Evolutionary conservation across 2,113 vertebrate genomes (phyloP), one percentile per base, ranked within the genome.

Genomic region (Serilophus lunatus): DNA sequence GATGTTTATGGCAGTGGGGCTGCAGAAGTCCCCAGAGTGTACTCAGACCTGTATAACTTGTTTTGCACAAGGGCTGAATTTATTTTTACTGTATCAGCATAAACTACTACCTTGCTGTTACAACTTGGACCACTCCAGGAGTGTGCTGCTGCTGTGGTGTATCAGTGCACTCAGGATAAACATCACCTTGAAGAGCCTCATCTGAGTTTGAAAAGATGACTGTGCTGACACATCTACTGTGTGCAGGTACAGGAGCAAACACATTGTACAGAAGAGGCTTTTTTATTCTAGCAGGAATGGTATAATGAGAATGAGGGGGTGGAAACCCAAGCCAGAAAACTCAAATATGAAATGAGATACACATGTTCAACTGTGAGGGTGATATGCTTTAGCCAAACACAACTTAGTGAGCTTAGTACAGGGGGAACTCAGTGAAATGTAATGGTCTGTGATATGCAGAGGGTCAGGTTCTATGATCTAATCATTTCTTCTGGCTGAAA

Each of bases 401-500:
- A 94, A 94, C 88, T 95, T 80, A 76, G 50, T 72, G 90, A 93
- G 93, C 90, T 87, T 95, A 93, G 63, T 82, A 77, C 63, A 90
- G 90, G 83, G 79, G 71, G 85, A 90, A 65, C 66, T 82, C 29
- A 1, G 82, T 71, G 85, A 88, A 82, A 90, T 71, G 87, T 96
- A 96, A 90, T 92, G 88, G 85, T 80, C 90, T 97, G 90, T 90
- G 95, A 95, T 94, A 93, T 35, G 87, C 90, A 82, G 79, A 93
- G 79, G 85, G 85, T 93, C 85, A 95, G 79, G 59, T 82, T 96
- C 88, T 96, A 80, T 96, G 92, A 94, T 86, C 82, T 95, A 96
- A 97, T 93, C 10, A 95, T 88, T 95, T 96, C 94, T 96, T 61
- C 95, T 96, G 95, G 90, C 90, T 95, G 88, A 92, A 93, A 77